phyloP scores from a whole-genome alignment of 92 coral and sea anemone genomes.

The Palythoa grandiflora region DNA sequence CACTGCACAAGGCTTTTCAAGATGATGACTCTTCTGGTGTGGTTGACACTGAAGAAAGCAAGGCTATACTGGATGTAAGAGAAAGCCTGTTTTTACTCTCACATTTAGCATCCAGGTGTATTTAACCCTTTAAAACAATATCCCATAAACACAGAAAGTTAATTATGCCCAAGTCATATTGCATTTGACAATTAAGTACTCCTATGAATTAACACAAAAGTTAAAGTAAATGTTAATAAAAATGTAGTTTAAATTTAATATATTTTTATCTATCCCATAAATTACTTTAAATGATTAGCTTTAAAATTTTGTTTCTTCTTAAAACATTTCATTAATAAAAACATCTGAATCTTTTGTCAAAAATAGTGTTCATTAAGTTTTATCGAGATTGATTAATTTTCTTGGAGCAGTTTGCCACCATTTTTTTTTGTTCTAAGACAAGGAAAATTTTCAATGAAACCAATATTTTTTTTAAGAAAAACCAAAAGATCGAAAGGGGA shows the following conservation, averaged over 20 bases:
- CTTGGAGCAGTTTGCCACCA: not conserved
- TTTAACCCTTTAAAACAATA: not conserved
- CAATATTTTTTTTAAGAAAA: too few relatives aligned
- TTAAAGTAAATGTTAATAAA: too few relatives aligned
- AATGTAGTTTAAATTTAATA: too few relatives aligned
- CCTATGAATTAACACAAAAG: too few relatives aligned
- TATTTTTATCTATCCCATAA: too few relatives aligned
- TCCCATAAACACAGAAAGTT: not conserved
- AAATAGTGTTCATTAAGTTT: not conserved
- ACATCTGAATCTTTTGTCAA: too few relatives aligned
- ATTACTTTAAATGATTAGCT: not conserved
- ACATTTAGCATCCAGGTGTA: not conserved
- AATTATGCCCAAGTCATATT: not conserved
- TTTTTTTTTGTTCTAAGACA: not conserved
- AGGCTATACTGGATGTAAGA: conserved; percentile 46
- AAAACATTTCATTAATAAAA: too few relatives aligned
- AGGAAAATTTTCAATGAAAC: not conserved
- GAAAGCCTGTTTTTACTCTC: not conserved
- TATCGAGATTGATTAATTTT: not conserved
- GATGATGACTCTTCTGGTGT: conserved; percentile 46
- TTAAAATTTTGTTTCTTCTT: not conserved
- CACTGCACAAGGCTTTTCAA: conserved; percentile 51
- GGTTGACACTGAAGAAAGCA: conserved; percentile 48
- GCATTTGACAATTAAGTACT: not conserved
- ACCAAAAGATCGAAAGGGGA: too few relatives aligned